Conservation (phyloP, 2,797 vertebrate genomes). For the Lutjanus campechanus region DNA sequence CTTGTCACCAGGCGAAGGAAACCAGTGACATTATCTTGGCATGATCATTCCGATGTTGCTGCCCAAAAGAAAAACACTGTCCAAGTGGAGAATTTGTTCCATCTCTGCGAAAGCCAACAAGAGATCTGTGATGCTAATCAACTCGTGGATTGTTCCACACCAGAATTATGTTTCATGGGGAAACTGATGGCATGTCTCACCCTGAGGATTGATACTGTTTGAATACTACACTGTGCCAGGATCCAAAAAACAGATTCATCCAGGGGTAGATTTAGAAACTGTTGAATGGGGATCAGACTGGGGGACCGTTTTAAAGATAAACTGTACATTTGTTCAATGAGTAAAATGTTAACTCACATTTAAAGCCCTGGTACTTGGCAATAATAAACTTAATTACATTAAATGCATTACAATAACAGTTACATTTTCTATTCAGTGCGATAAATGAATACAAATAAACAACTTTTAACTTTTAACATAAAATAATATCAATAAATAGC, state of each 20-base stretch:
- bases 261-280: neutral
- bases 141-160: slow-evolving; percentile 24
- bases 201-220: slow-evolving; percentile 9
- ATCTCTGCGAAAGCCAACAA: slow-evolving; percentile 15
- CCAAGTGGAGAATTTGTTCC: slow-evolving; percentile 27
- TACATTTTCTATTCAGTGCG: neutral
- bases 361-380: neutral
- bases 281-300: neutral
- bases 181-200: slow-evolving; percentile 8
- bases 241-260: neutral
- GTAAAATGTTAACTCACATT: neutral
- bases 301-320: neutral
- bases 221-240: neutral
- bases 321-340: neutral
- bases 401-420: neutral
- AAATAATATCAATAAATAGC: neutral
- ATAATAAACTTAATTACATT: too few species aligned
- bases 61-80: slow-evolving; percentile 26
- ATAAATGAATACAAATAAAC: neutral
- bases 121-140: slow-evolving; percentile 43
- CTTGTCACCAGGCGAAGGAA: slow-evolving; percentile 23
- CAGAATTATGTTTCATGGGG: slow-evolving; percentile 9
- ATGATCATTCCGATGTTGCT: neutral
- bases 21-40: slow-evolving; percentile 32
- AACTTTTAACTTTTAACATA: neutral